A percentile compares a stretch with the other conserved stretches of the same genome.
Evolutionary conservation across 2,888 invertebrate genomes (phyloP).

Genomic region (Andrena bicolor): DNA sequence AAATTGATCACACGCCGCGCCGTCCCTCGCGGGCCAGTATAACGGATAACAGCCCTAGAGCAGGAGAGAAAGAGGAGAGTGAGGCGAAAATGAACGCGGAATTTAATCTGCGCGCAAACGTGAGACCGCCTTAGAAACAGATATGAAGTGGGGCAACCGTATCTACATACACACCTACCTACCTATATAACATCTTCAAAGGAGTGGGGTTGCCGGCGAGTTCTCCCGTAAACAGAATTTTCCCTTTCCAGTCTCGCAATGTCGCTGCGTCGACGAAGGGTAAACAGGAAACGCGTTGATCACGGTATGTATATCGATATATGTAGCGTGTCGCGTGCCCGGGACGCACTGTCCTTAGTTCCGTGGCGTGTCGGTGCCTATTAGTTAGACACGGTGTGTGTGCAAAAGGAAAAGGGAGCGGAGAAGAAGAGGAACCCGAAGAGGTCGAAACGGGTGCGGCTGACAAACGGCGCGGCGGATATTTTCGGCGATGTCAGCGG

Average conservation of each 20-base stretch:
- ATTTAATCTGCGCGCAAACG: slow-evolving; percentile 25
- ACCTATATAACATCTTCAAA: neutral
- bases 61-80: neutral
- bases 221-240: slow-evolving; percentile 1
- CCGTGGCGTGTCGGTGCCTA: neutral
- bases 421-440: neutral
- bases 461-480: slow-evolving; percentile 17
- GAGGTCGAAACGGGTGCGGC: neutral
- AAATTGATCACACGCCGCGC: slow-evolving; percentile 39
- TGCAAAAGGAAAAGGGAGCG: neutral
- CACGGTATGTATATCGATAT: neutral
- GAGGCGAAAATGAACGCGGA: slow-evolving; percentile 8
- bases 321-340: neutral
- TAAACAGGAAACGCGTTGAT: neutral
- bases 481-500: slow-evolving; percentile 33
- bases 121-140: neutral
- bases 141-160: slow-evolving; percentile 5
- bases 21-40: neutral
- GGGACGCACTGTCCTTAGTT: slow-evolving; percentile 12
- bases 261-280: neutral
- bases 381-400: slow-evolving; percentile 21
- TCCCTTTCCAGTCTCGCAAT: neutral
- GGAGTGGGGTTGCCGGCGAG: neutral
- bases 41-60: neutral
- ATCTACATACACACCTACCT: neutral